A percentile compares a stretch with the other conserved stretches of the same genome.
These are phyloP conservation scores for Uromys caudimaculatus DNA, from an alignment of 2,797 vertebrate species.

Conservation along the genomic window DNA sequence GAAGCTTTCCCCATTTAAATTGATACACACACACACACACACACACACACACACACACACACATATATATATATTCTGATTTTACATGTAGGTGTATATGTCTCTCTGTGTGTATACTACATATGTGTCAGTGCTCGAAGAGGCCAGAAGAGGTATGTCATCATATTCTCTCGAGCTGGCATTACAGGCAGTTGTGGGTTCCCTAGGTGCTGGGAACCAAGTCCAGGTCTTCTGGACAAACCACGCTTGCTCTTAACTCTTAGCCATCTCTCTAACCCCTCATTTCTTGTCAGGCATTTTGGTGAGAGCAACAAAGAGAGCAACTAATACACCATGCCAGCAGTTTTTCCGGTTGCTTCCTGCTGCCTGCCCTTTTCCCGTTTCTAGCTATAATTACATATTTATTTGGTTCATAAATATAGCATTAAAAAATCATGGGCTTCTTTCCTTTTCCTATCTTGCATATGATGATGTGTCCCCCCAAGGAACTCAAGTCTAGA, in stretches of 20 bases:
- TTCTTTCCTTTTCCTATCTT: neutral
- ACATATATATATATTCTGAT: neutral
- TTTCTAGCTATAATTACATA: neutral
- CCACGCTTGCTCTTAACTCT: no score
- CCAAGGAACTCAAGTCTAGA: neutral
- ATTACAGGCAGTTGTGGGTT: neutral
- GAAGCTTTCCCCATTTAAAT: neutral
- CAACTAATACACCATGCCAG: neutral
- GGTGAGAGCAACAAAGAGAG: neutral
- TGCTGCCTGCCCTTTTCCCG: neutral
- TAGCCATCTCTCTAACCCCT: neutral
- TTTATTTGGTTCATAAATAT: constrained; percentile 35
- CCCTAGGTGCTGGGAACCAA: neutral
- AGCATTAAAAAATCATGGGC: constrained; percentile 18
- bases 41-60: no score
- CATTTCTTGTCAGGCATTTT: neutral
- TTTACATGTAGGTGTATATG: neutral
- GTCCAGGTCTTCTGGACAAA: neutral
- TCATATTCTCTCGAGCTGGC: neutral
- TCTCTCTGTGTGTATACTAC: neutral
- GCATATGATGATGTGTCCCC: neutral
- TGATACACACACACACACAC: no score
- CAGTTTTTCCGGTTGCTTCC: neutral
- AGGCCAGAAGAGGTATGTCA: neutral
- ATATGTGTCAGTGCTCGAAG: no score